Conservation (phyloP, 2,888 invertebrate genomes). For the Eilema depressum region DNA sequence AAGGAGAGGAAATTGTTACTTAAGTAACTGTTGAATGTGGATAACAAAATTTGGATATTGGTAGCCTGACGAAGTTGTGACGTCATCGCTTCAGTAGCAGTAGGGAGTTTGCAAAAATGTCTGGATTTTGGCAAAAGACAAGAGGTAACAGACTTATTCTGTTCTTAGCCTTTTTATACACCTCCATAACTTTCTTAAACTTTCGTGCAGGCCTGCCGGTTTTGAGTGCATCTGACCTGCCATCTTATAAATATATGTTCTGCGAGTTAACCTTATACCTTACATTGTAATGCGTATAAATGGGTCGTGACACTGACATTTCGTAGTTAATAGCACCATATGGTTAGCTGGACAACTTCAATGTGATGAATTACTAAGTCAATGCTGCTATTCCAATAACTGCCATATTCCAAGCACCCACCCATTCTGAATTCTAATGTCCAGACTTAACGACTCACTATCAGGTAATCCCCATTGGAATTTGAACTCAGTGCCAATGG, state of each 20-base stretch:
- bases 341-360: conserved; percentile 35
- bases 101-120: background rate
- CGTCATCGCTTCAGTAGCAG: background rate
- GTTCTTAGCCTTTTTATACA: no score
- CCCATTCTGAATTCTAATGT: conserved; percentile 70
- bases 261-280: background rate
- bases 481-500: conserved; percentile 52
- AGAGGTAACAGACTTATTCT: background rate
- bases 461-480: conserved; percentile 43
- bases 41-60: background rate
- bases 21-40: background rate
- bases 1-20: conserved; percentile 7
- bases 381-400: conserved; percentile 59
- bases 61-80: background rate
- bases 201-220: background rate
- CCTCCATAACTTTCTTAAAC: background rate
- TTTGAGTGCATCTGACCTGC: background rate
- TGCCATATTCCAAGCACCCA: conserved; percentile 55
- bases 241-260: background rate
- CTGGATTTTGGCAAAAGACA: background rate
- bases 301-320: background rate
- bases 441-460: conserved; percentile 47
- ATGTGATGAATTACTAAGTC: conserved; percentile 46
- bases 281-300: background rate
- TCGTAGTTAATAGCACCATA: conserved; percentile 30